Conservation (phyloP, 2,797 vertebrate species). For the Melanotaenia nigrans region DNA sequence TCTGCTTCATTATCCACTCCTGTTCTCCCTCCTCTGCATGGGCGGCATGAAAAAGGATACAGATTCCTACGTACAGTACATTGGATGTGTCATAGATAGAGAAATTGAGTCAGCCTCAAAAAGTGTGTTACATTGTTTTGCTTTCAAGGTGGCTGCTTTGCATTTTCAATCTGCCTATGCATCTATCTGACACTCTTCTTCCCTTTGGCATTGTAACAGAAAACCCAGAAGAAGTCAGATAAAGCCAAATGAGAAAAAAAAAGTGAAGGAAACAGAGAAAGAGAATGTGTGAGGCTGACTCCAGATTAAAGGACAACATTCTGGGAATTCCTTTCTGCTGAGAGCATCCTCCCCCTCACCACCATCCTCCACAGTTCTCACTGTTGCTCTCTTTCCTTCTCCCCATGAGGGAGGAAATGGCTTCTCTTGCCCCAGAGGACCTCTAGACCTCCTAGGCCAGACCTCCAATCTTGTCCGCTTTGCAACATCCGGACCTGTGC, state of each 20-base stretch:
- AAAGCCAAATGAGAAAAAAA: constrained; percentile 39
- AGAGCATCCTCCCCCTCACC: constrained; percentile 79
- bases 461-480: constrained; percentile 66
- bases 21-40: constrained; percentile 26
- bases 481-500: constrained; percentile 59
- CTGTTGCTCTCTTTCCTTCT: constrained; percentile 56
- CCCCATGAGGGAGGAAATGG: constrained; percentile 70
- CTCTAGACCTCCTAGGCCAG: constrained; percentile 65
- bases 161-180: constrained; percentile 44
- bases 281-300: constrained; percentile 85
- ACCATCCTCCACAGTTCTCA: constrained; percentile 55
- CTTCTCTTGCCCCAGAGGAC: constrained; percentile 69
- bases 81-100: constrained; percentile 33
- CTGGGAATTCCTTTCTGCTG: constrained; percentile 92
- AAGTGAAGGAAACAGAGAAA: constrained; percentile 68
- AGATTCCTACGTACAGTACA: constrained; percentile 24
- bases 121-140: constrained; percentile 17
- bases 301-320: constrained; percentile 95
- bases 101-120: constrained; percentile 33
- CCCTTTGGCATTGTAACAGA: constrained; percentile 57
- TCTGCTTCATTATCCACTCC: constrained; percentile 53
- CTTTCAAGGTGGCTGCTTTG: constrained; percentile 47
- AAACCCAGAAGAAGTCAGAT: constrained; percentile 63
- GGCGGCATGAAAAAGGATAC: constrained; percentile 39
- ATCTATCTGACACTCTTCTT: constrained; percentile 37